Evolutionary conservation across 2,888 invertebrate species (phyloP).

Genomic region (Ophion ventricosus): DNA sequence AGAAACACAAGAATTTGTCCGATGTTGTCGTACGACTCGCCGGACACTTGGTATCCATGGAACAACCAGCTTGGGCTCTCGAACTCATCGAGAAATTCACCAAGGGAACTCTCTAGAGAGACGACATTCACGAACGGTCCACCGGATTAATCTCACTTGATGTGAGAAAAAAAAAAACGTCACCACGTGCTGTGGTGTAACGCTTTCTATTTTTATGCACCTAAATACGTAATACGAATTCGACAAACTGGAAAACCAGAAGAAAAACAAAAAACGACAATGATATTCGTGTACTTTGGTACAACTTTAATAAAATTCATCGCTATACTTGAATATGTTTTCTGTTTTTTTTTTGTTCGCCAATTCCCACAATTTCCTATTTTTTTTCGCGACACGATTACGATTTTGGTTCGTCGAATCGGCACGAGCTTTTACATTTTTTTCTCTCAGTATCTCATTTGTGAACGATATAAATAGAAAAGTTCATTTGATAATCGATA

Average conservation of each 20-base stretch:
- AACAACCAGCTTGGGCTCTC: slow-evolving; percentile 83
- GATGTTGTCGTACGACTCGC: slow-evolving; percentile 83
- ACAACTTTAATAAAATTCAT: not conserved
- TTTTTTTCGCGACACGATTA: not conserved
- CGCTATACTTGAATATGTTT: not conserved
- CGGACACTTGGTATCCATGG: slow-evolving; percentile 84
- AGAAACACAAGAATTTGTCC: slow-evolving; percentile 79
- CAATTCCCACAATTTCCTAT: not conserved
- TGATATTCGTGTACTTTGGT: not conserved
- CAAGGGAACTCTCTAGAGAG: not conserved
- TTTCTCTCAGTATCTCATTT: too few species aligned
- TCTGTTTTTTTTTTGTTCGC: not conserved
- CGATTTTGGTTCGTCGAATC: not conserved
- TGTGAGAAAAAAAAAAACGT: not conserved
- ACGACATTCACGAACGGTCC: not conserved
- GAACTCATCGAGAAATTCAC: slow-evolving; percentile 83
- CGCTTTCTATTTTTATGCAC: not conserved
- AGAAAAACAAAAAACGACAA: too few species aligned
- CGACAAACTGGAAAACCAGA: not conserved
- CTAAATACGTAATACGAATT: not conserved
- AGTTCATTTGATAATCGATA: not conserved
- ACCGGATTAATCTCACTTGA: not conserved
- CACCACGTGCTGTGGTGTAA: too few species aligned
- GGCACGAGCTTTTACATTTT: not conserved
- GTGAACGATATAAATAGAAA: not conserved